phyloP scores from a whole-genome alignment of 2,113 vertebrate species.

The Lepidothrix coronata region DNA sequence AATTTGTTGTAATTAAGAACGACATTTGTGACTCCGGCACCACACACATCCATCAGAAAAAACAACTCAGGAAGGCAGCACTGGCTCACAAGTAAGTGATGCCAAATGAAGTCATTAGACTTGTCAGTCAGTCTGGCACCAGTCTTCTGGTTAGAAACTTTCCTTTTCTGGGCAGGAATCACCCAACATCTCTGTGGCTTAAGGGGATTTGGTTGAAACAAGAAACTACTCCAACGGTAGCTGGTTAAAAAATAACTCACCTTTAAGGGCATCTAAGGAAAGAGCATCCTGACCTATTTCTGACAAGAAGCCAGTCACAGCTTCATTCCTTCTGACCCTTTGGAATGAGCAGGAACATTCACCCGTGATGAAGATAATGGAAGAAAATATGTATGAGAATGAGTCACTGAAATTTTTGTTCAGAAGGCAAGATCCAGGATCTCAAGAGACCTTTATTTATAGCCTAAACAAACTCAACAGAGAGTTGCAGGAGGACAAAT shows the following conservation, averaged over 20 bases:
- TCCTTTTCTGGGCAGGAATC: conserved; percentile 25
- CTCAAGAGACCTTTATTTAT: conserved; percentile 75
- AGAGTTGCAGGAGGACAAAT: conserved; percentile 40
- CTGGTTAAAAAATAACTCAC: background rate
- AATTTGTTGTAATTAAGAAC: background rate
- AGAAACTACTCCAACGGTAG: background rate
- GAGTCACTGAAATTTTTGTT: conserved; percentile 64
- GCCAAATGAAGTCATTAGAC: conserved; percentile 53
- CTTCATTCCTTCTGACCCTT: background rate
- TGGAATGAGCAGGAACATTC: background rate
- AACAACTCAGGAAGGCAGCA: background rate
- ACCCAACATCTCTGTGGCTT: background rate
- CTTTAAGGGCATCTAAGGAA: background rate
- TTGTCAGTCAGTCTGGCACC: conserved; percentile 45
- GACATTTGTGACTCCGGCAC: background rate
- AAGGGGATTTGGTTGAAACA: background rate
- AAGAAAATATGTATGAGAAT: conserved; percentile 50
- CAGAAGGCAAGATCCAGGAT: conserved; percentile 57
- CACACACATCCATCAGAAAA: background rate
- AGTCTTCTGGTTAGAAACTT: background rate
- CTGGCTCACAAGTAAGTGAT: background rate
- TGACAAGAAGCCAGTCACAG: background rate
- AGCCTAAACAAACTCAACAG: conserved; percentile 20
- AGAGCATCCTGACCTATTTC: conserved; percentile 7
- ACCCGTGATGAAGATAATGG: conserved; percentile 2